Base-by-base conservation (phyloP, 2,113 vertebrate species). In the Rhinogobius similis region DNA sequence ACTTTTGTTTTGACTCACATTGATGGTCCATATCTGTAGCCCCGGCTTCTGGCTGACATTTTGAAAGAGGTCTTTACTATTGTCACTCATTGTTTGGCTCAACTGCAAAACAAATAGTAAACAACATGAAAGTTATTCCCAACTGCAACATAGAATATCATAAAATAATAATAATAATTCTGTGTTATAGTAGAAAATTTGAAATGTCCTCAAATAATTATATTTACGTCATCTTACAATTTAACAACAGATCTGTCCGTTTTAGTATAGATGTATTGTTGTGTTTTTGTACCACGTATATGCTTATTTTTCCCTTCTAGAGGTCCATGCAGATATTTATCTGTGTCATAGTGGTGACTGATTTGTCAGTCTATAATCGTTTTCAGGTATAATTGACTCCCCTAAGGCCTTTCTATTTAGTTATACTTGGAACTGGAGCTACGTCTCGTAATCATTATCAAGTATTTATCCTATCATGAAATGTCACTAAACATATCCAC, bases 21-120 rank as follows among this genome's bases (percentile, higher is more conserved):
- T 95, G 79, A 97, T 93, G 86, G 93, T 91, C 97, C 97, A 98
- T 87, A 98, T 93, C 81, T 98, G 95, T 76, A 98, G 90, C 16
- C 93, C 95, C 16, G 93, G 92, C 32, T 93, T 95, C 23, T 77
- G 86, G 41, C 85, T 79, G 4, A 95, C 89, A 66, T 74, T 78
- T 41, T 84, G 86, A 82, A 87, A 95, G 58, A 29, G 70, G 55
- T 75, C 78, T 21, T 36, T 77, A 36, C 27, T 80, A 32, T 36
- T 36, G 32, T 93, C 85, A 32, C 81, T 88, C 96, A 94, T 87
- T 94, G 94, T 98, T 77, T 73, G 93, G 84, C 16, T 53, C 69
- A 52, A 90, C 89, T 83, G 75, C 84, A 91, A 91, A 39, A 67
- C 82, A 61, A 38, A n/a, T 20, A n/a, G n/a, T n/a, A n/a, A n/a